Evolutionary conservation across 2,797 vertebrate genomes (phyloP).

Genomic region (Enteromius thamalakanensis): DNA sequence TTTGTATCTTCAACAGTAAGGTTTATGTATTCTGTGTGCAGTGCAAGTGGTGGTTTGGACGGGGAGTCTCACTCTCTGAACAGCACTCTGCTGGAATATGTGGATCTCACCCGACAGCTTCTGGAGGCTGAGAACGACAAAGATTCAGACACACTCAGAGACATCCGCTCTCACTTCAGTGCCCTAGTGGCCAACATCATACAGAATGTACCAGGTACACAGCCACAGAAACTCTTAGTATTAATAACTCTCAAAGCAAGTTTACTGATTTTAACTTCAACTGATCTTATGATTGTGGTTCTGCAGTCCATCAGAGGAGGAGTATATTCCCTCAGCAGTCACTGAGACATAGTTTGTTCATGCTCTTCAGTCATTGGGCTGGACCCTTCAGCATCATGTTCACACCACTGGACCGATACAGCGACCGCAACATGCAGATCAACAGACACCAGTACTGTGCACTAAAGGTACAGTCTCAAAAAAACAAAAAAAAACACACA

Average conservation of each 20-base stretch:
- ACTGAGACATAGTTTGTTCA: conserved; percentile 96
- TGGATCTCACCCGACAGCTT: conserved; percentile 95
- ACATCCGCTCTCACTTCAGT: conserved; percentile 99
- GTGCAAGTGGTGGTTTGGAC: conserved; percentile 96
- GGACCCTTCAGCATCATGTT: conserved; percentile 99
- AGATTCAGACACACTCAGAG: conserved; percentile 95
- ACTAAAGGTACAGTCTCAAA: conserved; percentile 85
- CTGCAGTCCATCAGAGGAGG: conserved; percentile 94
- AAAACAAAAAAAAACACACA: not conserved
- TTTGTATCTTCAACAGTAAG: not conserved
- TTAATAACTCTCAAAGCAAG: not conserved
- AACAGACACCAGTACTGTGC: conserved; percentile 98
- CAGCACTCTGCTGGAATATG: conserved; percentile 93
- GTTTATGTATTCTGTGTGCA: conserved; percentile 63
- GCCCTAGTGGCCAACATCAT: conserved; percentile 99
- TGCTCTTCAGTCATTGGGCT: conserved; percentile 99
- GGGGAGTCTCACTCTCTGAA: conserved; percentile 97
- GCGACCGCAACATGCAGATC: conserved; percentile 98
- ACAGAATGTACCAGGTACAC: conserved; percentile 95
- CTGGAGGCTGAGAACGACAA: conserved; percentile 99
- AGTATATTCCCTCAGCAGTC: conserved; percentile 98
- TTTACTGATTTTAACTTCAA: not conserved
- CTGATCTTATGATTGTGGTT: conserved; percentile 25
- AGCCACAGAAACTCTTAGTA: not conserved
- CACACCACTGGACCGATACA: conserved; percentile 97